Percentiles rank a stretch among this genome's conserved stretches.
Conservation (phyloP, 2,888 invertebrate genomes). For the Melangyna quadrimaculata region DNA sequence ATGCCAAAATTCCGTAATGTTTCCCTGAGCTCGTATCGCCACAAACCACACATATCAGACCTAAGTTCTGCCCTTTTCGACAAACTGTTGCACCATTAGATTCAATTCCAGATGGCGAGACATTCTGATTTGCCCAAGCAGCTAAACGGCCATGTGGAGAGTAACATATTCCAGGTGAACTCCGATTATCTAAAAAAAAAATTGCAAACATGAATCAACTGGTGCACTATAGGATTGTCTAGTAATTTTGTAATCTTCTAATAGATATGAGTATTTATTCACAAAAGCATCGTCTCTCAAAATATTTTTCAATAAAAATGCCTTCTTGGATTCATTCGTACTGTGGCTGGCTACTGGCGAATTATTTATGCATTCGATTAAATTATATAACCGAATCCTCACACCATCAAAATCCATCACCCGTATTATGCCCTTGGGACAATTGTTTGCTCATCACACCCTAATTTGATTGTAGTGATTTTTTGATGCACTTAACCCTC, state of each 20-base stretch:
- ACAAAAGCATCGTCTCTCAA: neutral
- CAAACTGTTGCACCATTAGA: slow-evolving; percentile 73
- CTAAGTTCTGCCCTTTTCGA: slow-evolving; percentile 84
- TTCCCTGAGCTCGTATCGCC: slow-evolving; percentile 98
- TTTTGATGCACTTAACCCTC: slow-evolving; percentile 80
- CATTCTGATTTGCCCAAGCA: slow-evolving; percentile 79
- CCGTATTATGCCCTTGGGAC: slow-evolving; percentile 79
- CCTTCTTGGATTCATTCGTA: neutral
- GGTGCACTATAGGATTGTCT: neutral
- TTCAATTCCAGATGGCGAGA: slow-evolving; percentile 74
- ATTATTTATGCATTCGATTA: slow-evolving; percentile 80
- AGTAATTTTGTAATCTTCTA: neutral
- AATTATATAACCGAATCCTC: slow-evolving; percentile 77
- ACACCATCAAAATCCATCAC: slow-evolving; percentile 73
- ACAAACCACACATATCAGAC: slow-evolving; percentile 96
- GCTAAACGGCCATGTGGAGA: slow-evolving; percentile 78
- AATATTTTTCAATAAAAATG: neutral
- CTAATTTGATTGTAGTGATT: slow-evolving; percentile 81
- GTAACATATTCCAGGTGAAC: slow-evolving; percentile 78
- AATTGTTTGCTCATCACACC: slow-evolving; percentile 81
- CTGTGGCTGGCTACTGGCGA: slow-evolving; percentile 51
- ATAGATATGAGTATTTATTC: neutral
- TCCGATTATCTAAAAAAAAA: slow-evolving; percentile 76
- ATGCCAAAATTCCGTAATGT: slow-evolving; percentile 98
- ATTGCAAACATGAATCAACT: neutral